These are phyloP conservation scores for Stenurella melanura DNA, from an alignment of 2,888 invertebrate species.

Conservation along the genomic window DNA sequence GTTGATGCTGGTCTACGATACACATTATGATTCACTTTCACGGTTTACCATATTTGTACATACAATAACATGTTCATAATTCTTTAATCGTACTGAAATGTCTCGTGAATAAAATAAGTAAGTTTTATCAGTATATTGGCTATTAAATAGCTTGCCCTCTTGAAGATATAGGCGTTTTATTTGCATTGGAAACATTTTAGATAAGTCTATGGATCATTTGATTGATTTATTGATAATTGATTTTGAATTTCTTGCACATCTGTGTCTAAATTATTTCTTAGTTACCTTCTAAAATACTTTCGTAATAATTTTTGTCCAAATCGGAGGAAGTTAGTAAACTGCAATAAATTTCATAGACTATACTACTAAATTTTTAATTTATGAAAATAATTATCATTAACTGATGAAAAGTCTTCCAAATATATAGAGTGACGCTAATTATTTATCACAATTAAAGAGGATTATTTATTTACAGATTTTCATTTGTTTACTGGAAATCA, in stretches of 20 bases:
- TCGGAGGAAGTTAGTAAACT: no score
- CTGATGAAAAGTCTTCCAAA: no score
- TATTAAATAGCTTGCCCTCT: background rate
- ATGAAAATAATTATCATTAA: no score
- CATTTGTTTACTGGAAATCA: no score
- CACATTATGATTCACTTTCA: constrained; percentile 1
- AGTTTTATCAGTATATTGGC: background rate
- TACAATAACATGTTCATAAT: constrained; percentile 4
- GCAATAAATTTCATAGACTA: no score
- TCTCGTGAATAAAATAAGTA: background rate
- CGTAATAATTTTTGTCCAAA: no score
- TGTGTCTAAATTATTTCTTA: no score
- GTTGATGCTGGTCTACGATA: constrained; percentile 1
- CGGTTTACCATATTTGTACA: constrained; percentile 4
- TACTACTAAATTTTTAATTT: no score
- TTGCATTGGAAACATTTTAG: background rate
- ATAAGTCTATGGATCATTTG: background rate
- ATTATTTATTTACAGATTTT: no score
- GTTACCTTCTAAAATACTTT: no score
- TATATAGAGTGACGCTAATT: no score
- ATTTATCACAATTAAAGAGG: no score
- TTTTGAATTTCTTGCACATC: background rate
- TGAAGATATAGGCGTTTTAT: background rate
- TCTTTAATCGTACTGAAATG: background rate
- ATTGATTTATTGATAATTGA: background rate